Evolutionary conservation across 2,888 invertebrate genomes (phyloP), one percentile per base, ranked within the genome.

Genomic region (Molorchus minor): DNA sequence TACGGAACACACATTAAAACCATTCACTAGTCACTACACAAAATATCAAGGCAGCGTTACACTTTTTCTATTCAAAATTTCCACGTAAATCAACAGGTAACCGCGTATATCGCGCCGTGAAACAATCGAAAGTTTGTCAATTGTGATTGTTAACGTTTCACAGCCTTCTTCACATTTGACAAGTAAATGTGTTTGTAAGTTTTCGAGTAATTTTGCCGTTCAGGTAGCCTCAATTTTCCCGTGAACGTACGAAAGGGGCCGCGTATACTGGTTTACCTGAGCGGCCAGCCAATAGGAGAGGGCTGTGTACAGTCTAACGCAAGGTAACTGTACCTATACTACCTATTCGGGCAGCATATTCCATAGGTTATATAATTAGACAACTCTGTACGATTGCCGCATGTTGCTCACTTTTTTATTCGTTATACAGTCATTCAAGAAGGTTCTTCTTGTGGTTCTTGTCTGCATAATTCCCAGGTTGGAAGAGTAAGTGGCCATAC

Each of bases 191-290:
- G 65, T 62, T 59, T 64, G 58, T 56, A 58, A 65, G 62, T 68
- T 68, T 68, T 65, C 65, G 62, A 65, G 61, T 61, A 60, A 61
- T 65, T 71, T 52, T 41, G 52, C 61, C 25, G 25, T 67, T 61
- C 70, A 74, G 71, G 72, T 73, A 71, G 73, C 71, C 73, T 71
- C 71, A 68, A 71, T 71, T 71, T 71, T 71, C 64, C 71, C 71
- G 71, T 71, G 72, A 64, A 65, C 67, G 67, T 65, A 65, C 60
- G 67, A 67, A 74, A 76, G 75, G 75, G 70, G 74, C 33, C 33
- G 33, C 75, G 74, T 73, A 75, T 77, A 79, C 78, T 79, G 79
- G 78, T 78, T 77, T 77, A 77, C 77, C 77, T 78, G 76, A 72
- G 67, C 73, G 65, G 67, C 64, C 65, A 66, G 68, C 76, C 75